A percentile compares a stretch with the other conserved stretches of the same genome.
These are phyloP conservation scores for Panagrolaimus sp. DNA, from an alignment of 1,140 invertebrate species.

Conservation along the genomic window DNA sequence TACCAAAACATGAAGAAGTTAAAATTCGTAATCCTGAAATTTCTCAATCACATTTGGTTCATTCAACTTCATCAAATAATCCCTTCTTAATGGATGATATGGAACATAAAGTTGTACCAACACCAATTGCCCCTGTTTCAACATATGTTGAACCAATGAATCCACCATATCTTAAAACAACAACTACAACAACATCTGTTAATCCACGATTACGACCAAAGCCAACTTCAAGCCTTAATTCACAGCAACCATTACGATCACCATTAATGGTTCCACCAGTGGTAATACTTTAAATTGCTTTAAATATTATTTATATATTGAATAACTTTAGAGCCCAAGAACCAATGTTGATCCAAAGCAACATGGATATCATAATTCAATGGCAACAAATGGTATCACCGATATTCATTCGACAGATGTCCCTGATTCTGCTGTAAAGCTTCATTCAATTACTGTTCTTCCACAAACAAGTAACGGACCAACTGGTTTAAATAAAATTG, in stretches of 20 bases:
- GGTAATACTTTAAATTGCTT: constrained; percentile 2
- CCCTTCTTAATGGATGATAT: neutral
- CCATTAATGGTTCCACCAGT: constrained; percentile 16
- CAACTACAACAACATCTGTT: constrained; percentile 47
- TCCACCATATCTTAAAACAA: neutral
- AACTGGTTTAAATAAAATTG: no score
- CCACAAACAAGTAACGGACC: no score
- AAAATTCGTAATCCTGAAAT: no score
- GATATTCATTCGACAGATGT: no score
- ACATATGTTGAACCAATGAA: neutral
- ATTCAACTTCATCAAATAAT: neutral
- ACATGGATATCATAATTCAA: neutral
- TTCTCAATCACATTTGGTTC: neutral
- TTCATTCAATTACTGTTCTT: no score
- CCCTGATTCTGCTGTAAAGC: no score
- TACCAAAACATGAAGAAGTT: no score
- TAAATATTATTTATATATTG: no score
- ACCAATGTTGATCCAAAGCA: constrained; percentile 4
- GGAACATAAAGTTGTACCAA: neutral
- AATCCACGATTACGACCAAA: constrained; percentile 56
- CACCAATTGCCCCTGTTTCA: neutral
- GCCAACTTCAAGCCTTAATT: constrained; percentile 31
- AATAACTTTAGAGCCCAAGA: neutral
- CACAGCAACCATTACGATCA: constrained; percentile 19
- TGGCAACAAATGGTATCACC: neutral